phyloP scores from a whole-genome alignment of 2,797 vertebrate genomes.

The Bradypus variegatus region DNA sequence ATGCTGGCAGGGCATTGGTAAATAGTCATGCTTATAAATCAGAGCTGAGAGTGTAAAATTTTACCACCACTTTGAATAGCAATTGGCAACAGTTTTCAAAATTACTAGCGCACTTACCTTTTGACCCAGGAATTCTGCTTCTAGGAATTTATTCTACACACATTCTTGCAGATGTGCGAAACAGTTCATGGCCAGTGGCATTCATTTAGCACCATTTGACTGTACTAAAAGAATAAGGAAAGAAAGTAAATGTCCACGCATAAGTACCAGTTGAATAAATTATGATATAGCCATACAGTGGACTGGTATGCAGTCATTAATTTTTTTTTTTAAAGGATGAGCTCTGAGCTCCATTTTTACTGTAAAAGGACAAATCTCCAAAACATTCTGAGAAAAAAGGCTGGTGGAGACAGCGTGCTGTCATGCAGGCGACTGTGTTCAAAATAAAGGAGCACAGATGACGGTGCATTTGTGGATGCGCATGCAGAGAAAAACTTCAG shows the following conservation, averaged over 20 bases:
- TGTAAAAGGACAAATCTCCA: background rate
- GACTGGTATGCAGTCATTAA: background rate
- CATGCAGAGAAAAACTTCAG: background rate
- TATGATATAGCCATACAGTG: rapidly evolving
- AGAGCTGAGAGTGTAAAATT: background rate
- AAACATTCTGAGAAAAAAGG: rapidly evolving
- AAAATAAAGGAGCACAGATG: too few species aligned
- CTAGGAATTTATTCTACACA: background rate
- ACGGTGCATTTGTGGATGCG: background rate
- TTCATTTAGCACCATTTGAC: rapidly evolving
- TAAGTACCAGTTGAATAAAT: too few species aligned
- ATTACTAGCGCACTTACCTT: background rate
- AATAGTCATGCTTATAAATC: too few species aligned
- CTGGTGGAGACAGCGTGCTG: rapidly evolving
- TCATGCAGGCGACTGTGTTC: rapidly evolving
- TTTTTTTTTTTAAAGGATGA: background rate
- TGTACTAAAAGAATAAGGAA: rapidly evolving
- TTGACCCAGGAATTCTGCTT: background rate
- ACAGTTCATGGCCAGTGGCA: rapidly evolving
- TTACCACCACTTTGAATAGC: background rate
- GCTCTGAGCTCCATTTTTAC: background rate
- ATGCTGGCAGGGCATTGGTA: too few species aligned
- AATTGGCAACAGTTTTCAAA: background rate
- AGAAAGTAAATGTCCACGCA: too few species aligned
- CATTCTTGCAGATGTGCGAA: too few species aligned